Base-by-base conservation (phyloP, 2,888 invertebrate species). In the Ectobius pallidus region DNA sequence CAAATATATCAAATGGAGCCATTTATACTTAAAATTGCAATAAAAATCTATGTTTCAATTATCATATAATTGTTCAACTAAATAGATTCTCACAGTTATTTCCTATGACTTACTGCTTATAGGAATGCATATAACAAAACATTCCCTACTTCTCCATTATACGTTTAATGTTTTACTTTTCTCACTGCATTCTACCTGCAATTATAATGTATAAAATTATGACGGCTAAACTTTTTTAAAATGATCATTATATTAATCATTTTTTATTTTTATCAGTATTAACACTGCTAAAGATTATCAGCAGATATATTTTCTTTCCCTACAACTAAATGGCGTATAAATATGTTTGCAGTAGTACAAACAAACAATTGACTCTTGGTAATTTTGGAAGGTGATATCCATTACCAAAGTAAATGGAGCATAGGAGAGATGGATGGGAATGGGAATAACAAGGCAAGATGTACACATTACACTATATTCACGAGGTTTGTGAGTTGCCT, bases 1-100 rank as follows among this genome's bases (percentile, higher is more conserved):
- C 73, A 73, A 73, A 70, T 73, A 55, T 73, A 73, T 73, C 70
- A 73, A 73, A 73, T 39, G 46, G 73, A 49, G 61, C 58, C 55
- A 44, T 68, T 70, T 73, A 30, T 63, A 72, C 58, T 44, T 69
- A 72, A 73, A 73, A 69, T 34, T 73, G 73, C 70, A 70, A 73
- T 69, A 65, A 65, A 71, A 71, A 30, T 65, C 71, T 71, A 71
- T 65, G 18, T 44, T 65, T 62, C 22, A 22, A 44, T 65, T 6
- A 16, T 42, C 44, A 16, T 65, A 44, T 46, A 4, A 44, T 20
- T 65, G 44, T 9, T 65, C 27, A 65, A 65, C 65, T 44, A 46
- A 65, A 46, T 25, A 46, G 7, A n/a, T 65, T 27, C 27, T 65
- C 27, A 65, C 46, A 65, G 63, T 42, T 39, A 46, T 65, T 44